Conservation (phyloP, 2,113 vertebrate species). For the Mesocricetus auratus region DNA sequence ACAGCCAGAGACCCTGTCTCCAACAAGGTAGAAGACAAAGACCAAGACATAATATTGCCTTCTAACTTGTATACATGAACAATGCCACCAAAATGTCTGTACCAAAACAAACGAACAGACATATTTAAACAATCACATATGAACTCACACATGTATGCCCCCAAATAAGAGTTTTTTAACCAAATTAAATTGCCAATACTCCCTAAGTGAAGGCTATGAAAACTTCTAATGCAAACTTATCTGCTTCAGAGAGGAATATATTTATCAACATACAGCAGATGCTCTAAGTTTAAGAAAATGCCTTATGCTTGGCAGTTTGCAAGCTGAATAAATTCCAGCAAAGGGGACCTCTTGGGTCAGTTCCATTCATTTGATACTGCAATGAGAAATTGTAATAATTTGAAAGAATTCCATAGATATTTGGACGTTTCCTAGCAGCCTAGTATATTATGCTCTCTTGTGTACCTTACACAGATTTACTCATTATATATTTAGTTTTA, state of each 20-base stretch:
- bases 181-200: neutral
- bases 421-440: neutral
- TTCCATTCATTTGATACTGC: neutral
- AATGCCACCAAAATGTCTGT: neutral
- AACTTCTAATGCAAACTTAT: neutral
- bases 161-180: neutral
- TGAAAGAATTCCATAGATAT: neutral
- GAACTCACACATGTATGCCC: neutral
- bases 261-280: neutral
- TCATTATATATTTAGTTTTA: neutral
- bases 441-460: neutral
- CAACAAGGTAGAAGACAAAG: neutral
- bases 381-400: neutral
- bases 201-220: neutral
- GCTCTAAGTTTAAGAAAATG: neutral
- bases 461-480: neutral
- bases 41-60: neutral
- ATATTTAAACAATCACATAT: neutral
- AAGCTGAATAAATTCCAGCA: neutral
- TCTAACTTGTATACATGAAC: neutral
- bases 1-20: neutral
- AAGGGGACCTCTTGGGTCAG: neutral
- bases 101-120: neutral
- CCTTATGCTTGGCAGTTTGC: neutral
- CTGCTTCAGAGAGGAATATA: neutral